Base-by-base conservation (phyloP, 2,888 invertebrate genomes). In the Antheraea yamamai region DNA sequence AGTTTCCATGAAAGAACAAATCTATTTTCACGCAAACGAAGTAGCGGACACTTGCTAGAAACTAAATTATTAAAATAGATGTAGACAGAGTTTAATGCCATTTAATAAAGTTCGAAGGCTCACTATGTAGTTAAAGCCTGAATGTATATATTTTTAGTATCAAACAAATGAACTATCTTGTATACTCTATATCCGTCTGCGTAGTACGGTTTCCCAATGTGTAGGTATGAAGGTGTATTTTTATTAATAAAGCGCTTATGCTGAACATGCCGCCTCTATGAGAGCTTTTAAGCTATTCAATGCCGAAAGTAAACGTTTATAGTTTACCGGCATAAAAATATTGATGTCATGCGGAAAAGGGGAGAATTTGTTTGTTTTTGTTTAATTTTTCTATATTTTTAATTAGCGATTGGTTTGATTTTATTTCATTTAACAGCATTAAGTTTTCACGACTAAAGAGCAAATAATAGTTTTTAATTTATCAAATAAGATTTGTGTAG, bases 241-340 rank as follows among this genome's bases (percentile, higher is more conserved):
- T 92, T 92, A 91, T 91, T 91, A 92, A 91, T 91, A 92, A 92
- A 91, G 86, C 85, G 90, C 88, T 91, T 88, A 89, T 84, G 83
- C 81, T 79, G 84, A 87, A 85, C 85, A 82, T 84, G 20, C 20
- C 79, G 81, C 78, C 78, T 79, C 78, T 79, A 78, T 79, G 78
- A 86, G 87, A 87, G 85, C 88, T 87, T 88, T 86, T 87, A 86
- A 88, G 85, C 84, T 83, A 81, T 85, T 83, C 81, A 83, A 78
- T 77, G 81, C 81, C 81, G 80, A 78, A 79, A 78, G 74, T 72
- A 70, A 75, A 61, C 61, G 81, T 78, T 81, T 82, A 80, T 80
- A 78, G 39, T 68, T 79, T 82, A 80, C 66, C 77, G 78, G 73
- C 75, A 78, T 77, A 76, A 78, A 70, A 35, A 39, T n/a, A 30